Evolutionary conservation across 2,113 vertebrate genomes (phyloP), one percentile per base, ranked within the genome.

Genomic region (Cryptotis parvus): DNA sequence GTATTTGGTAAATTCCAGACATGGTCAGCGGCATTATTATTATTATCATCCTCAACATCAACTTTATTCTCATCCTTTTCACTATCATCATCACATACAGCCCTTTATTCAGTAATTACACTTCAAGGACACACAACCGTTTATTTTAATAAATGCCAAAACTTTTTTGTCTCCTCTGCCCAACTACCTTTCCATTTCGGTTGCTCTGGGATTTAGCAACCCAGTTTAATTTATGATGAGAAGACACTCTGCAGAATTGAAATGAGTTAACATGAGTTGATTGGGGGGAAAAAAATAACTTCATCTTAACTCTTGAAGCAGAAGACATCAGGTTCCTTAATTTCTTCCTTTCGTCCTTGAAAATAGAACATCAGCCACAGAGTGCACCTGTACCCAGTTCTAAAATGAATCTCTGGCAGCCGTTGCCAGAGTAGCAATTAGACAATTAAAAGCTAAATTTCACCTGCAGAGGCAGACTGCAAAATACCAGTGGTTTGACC

Each of bases 211-310:
- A 96, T 89, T 96, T 96, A 86, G 89, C 96, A 96, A 84, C 96
- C 96, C 94, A 95, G 89, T 96, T 96, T 97, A 96, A 96, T 97
- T 96, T 97, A 94, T 97, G 96, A 96, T 95, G 91, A 93, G 82
- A 89, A 94, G 94, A 95, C 92, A 86, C 92, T 84, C 84, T 87
- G 94, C 90, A 95, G 96, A 96, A 96, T 95, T 96, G 94, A 94
- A 96, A 94, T 91, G 92, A 89, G 94, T 95, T 96, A 94, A 89
- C 90, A 76, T 4, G 69, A 94, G 86, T 90, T 94, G 96, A 94
- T 95, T 95, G 90, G 93, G 49, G 78, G 88, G 27, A 31, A 61
- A 37, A 63, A 94, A 93, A 96, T 93, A 96, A 91, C 96, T 95
- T 87, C 92, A 58, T 92, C 89, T 95, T 89, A 81, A 92, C 95